phyloP scores from a whole-genome alignment of 2,888 invertebrate species.

The Meiosimyza decipiens region DNA sequence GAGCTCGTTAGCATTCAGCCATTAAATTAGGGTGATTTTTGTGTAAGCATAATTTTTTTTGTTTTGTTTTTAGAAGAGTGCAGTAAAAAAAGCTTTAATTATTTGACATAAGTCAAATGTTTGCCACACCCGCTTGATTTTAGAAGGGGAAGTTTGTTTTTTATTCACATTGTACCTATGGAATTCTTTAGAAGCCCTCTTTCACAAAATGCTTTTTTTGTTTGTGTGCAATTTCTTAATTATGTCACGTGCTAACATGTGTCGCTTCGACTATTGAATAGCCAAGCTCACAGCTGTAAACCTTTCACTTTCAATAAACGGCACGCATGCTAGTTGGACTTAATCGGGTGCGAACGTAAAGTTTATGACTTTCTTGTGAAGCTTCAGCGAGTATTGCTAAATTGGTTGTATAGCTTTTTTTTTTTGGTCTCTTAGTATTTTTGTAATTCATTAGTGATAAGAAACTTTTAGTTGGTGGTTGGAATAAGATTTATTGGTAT shows the following conservation, averaged over 20 bases:
- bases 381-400: slow-evolving; percentile 15
- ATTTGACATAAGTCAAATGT: slow-evolving; percentile 19
- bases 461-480: too few relatives aligned
- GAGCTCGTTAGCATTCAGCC: neutral
- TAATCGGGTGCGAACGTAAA: slow-evolving; percentile 11
- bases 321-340: neutral
- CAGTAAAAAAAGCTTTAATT: neutral
- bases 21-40: slow-evolving; percentile 22
- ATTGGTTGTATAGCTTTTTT: slow-evolving; percentile 19
- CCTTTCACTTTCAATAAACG: too few relatives aligned
- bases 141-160: neutral
- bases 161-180: neutral
- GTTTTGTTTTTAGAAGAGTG: neutral
- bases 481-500: too few relatives aligned
- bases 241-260: slow-evolving; percentile 22
- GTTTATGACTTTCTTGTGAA: slow-evolving; percentile 1
- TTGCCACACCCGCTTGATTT: slow-evolving; percentile 6
- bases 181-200: neutral
- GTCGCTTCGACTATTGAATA: neutral
- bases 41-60: neutral
- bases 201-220: neutral
- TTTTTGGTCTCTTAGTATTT: neutral
- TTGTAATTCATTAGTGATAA: neutral
- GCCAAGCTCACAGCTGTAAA: neutral
- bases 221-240: slow-evolving; percentile 18